Percentiles rank a stretch among this genome's conserved stretches.
Evolutionary conservation across 2,113 vertebrate species (phyloP).

Genomic region (Scolopax mira): DNA sequence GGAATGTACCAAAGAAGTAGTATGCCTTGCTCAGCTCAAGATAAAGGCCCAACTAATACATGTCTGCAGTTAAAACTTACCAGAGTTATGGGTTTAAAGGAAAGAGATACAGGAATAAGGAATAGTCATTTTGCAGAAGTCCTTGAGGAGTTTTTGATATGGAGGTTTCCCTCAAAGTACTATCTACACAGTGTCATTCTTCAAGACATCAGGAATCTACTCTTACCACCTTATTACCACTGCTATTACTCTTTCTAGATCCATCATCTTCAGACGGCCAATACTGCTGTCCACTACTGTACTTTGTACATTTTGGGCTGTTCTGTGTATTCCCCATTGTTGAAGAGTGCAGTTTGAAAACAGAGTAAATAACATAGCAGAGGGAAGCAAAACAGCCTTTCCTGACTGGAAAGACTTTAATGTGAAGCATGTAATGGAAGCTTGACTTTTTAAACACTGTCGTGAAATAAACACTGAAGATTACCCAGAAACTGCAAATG

Average conservation of each 20-base stretch:
- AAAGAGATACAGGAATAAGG: fast-evolving
- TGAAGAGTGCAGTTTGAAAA: background rate
- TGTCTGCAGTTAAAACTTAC: background rate
- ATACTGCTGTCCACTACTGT: background rate
- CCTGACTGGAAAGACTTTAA: background rate
- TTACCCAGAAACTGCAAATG: background rate
- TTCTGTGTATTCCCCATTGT: background rate
- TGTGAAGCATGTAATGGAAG: background rate
- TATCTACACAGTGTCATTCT: background rate
- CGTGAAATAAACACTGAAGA: background rate
- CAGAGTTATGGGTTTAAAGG: background rate
- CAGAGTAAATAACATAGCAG: background rate
- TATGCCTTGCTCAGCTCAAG: background rate
- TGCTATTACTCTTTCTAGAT: background rate
- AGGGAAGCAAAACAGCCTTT: background rate
- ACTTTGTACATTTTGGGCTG: background rate
- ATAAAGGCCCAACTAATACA: background rate
- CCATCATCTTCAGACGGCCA: background rate
- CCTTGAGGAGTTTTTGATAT: background rate
- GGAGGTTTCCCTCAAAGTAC: background rate
- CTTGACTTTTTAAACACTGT: background rate
- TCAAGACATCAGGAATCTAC: background rate
- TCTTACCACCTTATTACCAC: background rate
- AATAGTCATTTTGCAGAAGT: background rate
- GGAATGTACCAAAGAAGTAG: background rate